These are phyloP conservation scores for Terrapene triunguis DNA, from an alignment of 2,113 vertebrate species.

Conservation along the genomic window DNA sequence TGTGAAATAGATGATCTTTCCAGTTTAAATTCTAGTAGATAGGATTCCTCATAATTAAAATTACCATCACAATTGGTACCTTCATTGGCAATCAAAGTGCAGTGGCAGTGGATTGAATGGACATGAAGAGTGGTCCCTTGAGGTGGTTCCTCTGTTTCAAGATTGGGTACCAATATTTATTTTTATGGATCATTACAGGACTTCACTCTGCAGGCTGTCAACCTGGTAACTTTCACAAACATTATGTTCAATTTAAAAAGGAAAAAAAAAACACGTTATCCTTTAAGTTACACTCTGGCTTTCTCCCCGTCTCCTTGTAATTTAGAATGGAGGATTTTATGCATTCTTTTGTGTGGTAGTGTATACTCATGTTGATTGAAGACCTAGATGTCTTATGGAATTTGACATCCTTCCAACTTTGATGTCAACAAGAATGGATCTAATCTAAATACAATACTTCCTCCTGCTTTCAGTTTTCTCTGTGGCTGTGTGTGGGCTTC, in stretches of 20 bases:
- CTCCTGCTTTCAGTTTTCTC: slow-evolving; percentile 24
- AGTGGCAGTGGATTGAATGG: neutral
- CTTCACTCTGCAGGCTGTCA: neutral
- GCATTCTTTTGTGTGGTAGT: neutral
- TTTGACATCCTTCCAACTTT: slow-evolving; percentile 11
- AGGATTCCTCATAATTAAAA: neutral
- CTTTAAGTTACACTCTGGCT: neutral
- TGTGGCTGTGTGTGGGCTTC: slow-evolving; percentile 29
- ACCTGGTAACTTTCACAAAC: neutral
- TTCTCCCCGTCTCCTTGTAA: neutral
- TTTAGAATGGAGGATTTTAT: neutral
- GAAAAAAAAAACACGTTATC: neutral
- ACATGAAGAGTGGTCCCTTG: neutral
- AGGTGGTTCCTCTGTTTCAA: neutral
- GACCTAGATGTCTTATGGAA: neutral
- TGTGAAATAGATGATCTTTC: neutral
- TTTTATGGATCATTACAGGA: neutral
- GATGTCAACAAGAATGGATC: neutral
- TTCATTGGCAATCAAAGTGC: neutral
- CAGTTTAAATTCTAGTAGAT: neutral
- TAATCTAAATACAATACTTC: slow-evolving; percentile 26
- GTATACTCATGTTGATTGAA: neutral
- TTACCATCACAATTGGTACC: neutral
- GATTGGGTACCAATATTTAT: neutral
- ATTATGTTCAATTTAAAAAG: neutral